Evolutionary conservation across 2,113 vertebrate species (phyloP), one percentile per base, ranked within the genome.

Genomic region (Mungos mungo): DNA sequence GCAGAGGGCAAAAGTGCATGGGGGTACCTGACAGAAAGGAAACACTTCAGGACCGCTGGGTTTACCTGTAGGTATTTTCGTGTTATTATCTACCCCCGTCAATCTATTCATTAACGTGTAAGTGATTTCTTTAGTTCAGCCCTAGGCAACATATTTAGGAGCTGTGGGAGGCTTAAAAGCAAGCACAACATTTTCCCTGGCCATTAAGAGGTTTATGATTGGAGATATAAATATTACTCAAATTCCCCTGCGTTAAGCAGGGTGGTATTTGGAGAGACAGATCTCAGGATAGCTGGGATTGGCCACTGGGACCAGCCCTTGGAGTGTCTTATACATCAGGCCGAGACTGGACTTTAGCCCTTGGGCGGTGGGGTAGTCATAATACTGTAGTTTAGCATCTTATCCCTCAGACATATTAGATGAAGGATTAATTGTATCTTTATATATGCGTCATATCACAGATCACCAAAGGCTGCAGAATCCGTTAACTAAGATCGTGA

Each of bases 351-450:
- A 63, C 50, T 94, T 97, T 68, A 92, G 94, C n/a, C 54, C 68
- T 79, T 68, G 94, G 82, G 54, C 91, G 80, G 68, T 69, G 3
- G 93, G 72, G 45, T 41, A 93, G 88, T 41, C 29, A 33, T 93
- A 94, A 93, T 86, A 95, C 33, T 5, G 10, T 69, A n/a, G 25
- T 96, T 97, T 97, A 96, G 23, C 72, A 69, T 77, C 77, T 88
- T 95, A 95, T 97, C 85, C 77, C 25, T 96, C 69, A 95, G 84
- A 92, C 54, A 96, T 95, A 94, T 82, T 93, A 95, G 68, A 91
- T 35, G 89, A 79, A 89, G 97, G 60, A 96, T 97, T 97, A 98
- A 97, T 97, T 89, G 29, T 79, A 84, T 97, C 85, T 97, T 92
- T 95, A 88, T 93, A 47, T 83, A 92, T 50, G 33, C 94, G 95